Percentiles rank a stretch among this genome's conserved stretches.
phyloP scores from a whole-genome alignment of 2,113 vertebrate genomes.

The Vimba vimba region DNA sequence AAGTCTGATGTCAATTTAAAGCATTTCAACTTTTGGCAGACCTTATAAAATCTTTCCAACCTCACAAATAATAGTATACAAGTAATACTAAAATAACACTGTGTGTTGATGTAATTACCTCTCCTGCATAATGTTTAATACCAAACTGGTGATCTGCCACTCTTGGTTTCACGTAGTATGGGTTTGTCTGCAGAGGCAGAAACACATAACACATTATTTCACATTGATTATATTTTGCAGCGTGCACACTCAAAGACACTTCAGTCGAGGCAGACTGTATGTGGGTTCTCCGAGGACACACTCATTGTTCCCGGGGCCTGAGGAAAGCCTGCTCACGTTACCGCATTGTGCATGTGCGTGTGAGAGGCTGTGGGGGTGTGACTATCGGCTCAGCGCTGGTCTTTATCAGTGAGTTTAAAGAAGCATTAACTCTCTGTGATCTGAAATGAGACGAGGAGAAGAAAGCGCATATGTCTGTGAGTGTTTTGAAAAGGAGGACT shows the following conservation, averaged over 20 bases:
- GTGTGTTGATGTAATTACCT: constrained; percentile 75
- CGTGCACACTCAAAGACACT: background rate
- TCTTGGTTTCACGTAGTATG: constrained; percentile 87
- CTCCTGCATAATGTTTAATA: constrained; percentile 91
- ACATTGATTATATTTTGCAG: background rate
- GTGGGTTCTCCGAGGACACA: constrained; percentile 52
- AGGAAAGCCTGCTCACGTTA: constrained; percentile 67
- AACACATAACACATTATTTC: background rate
- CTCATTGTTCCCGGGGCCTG: constrained; percentile 51
- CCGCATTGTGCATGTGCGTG: constrained; percentile 62
- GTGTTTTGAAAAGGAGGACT: constrained; percentile 63
- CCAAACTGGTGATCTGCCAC: constrained; percentile 91
- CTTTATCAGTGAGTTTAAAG: constrained; percentile 25
- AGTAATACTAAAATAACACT: background rate
- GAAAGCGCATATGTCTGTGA: background rate
- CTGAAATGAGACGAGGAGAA: constrained; percentile 21
- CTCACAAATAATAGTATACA: background rate
- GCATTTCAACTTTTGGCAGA: constrained; percentile 13
- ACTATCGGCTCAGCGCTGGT: background rate
- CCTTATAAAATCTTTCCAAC: constrained; percentile 25
- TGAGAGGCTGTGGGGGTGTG: constrained; percentile 30
- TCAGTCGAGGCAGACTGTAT: background rate
- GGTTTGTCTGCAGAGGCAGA: constrained; percentile 80
- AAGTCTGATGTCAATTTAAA: background rate
- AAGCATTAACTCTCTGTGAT: constrained; percentile 30